Conservation (phyloP, 2,113 vertebrate species). For the Prionailurus viverrinus region DNA sequence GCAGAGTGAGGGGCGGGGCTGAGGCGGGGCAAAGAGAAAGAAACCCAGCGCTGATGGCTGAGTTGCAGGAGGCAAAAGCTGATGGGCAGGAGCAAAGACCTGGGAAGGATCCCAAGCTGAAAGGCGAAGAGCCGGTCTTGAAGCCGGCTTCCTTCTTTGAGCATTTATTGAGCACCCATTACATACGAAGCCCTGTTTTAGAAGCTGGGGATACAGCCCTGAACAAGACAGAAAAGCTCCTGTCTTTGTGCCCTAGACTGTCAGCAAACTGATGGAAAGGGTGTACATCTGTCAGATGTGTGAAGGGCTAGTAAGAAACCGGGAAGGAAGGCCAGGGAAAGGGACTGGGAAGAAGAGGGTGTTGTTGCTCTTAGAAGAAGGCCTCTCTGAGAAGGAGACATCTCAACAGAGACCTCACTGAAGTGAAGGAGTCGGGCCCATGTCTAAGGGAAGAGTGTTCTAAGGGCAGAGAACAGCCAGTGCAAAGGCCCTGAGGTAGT, state of each 20-base stretch:
- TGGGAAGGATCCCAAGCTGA: neutral
- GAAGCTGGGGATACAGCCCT: neutral
- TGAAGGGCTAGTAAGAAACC: neutral
- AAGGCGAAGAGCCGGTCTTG: neutral
- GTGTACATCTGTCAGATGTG: neutral
- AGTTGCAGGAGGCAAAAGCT: too few species aligned
- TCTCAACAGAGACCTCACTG: neutral
- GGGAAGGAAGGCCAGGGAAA: neutral
- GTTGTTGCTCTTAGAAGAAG: neutral
- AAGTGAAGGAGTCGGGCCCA: neutral
- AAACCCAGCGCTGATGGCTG: neutral
- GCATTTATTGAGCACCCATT: neutral
- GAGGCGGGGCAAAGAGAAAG: fast-evolving
- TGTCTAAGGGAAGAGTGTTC: neutral
- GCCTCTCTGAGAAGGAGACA: neutral
- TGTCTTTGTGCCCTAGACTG: neutral
- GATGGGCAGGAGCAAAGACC: neutral
- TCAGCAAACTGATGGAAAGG: neutral
- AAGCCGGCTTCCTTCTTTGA: neutral
- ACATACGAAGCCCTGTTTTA: neutral
- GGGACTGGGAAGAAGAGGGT: neutral
- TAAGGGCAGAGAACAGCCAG: neutral
- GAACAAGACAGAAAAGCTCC: neutral
- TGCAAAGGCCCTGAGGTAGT: slow-evolving; percentile 31
- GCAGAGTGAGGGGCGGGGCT: neutral